Evolutionary conservation across 2,113 vertebrate species (phyloP), one percentile per base, ranked within the genome.

Genomic region (Galbula dea): DNA sequence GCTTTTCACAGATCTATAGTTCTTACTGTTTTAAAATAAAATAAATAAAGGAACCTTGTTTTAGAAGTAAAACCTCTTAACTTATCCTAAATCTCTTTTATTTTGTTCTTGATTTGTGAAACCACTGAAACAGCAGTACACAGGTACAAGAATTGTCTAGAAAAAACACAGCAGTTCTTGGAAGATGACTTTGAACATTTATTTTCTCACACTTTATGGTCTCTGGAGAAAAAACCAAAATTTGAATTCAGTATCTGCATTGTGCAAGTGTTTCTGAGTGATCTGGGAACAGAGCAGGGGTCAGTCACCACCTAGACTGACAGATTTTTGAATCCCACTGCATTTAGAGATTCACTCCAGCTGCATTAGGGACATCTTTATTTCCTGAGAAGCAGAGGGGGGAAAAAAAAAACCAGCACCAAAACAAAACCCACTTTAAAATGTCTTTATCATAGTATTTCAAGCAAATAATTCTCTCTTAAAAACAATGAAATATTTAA

Each of bases 391-490:
- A 67, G 11, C 8, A 14, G n/a, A n/a, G n/a, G n/a, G 5, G 19
- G 9, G 0, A 5, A 67, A 18, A 6, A 62, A 18, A 6, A 0
- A n/a, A n/a, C n/a, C 9, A 65, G 26, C 20, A 63, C 2, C 2
- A 30, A 69, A 62, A 48, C 2, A 49, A 76, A 73, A 4, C 1
- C 3, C 4, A 6, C 10, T 61, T 94, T 26, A 46, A 75, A 32
- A 2, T 32, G 5, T 29, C 23, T 15, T 71, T 24, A 52, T 71
- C 7, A 45, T 13, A 77, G 3, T 9, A n/a, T 52, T 89, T 85
- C 65, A 52, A 8, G 17, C 19, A 69, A 82, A 34, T 30, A 51
- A 55, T 55, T 65, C 3, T 79, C 8, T 88, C 41, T 88, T 67
- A 37, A 49, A 26, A 46, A 55, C 2, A 59, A 7, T 43, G 17